Percentiles rank a stretch among this genome's conserved stretches.
These are phyloP conservation scores for Spea multiplicata DNA, from an alignment of 2,113 vertebrate genomes.

Conservation along the genomic window DNA sequence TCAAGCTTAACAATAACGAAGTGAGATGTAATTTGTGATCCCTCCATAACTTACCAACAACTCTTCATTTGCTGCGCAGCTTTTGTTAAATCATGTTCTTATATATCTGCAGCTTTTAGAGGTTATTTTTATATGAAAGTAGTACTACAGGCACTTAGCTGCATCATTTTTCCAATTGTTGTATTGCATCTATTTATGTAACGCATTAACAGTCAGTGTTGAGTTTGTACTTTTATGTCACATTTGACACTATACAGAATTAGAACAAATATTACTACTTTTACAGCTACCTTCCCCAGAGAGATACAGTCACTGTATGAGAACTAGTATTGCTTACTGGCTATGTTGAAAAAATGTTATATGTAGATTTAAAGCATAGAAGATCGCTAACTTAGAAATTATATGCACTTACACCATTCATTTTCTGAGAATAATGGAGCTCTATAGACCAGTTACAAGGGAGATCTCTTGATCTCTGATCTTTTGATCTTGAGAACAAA, in stretches of 20 bases:
- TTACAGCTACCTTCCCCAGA: conserved; percentile 24
- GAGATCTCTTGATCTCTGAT: too few relatives aligned
- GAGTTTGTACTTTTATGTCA: conserved; percentile 26
- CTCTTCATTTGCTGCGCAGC: too few relatives aligned
- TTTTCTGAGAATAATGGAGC: too few relatives aligned
- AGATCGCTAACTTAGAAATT: too few relatives aligned
- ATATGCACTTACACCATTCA: too few relatives aligned
- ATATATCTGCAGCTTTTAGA: neutral
- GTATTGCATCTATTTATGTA: conserved; percentile 37
- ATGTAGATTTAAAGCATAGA: too few relatives aligned
- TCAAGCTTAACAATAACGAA: too few relatives aligned
- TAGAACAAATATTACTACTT: conserved; percentile 27
- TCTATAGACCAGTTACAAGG: too few relatives aligned
- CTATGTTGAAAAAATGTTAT: neutral
- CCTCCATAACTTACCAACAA: too few relatives aligned
- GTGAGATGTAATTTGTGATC: too few relatives aligned
- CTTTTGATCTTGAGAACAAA: too few relatives aligned
- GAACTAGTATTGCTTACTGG: conserved; percentile 31
- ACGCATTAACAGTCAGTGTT: conserved; percentile 29
- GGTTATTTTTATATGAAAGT: conserved; percentile 4
- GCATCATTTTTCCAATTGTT: conserved; percentile 19
- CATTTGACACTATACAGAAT: conserved; percentile 37
- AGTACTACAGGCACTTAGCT: conserved; percentile 5
- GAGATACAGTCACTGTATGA: conserved; percentile 18
- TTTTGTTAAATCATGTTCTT: too few relatives aligned